A percentile compares a stretch with the other conserved stretches of the same genome.
These are phyloP conservation scores for Chrysolina oricalcia DNA, from an alignment of 2,888 invertebrate genomes.

Conservation along the genomic window DNA sequence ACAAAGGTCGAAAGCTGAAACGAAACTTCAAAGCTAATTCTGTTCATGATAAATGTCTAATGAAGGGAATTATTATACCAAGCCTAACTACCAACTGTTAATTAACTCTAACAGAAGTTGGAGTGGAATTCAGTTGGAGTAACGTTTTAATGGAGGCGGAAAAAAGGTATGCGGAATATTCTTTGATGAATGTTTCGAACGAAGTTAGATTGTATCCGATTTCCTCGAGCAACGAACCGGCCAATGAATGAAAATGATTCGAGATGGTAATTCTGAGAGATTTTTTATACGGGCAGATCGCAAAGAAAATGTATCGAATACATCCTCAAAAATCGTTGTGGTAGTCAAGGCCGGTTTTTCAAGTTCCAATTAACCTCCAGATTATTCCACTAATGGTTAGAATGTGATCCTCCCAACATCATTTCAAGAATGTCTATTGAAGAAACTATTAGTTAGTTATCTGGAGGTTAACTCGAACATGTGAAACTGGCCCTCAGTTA, in stretches of 20 bases:
- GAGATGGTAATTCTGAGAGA: neutral
- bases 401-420: too few species aligned
- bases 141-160: slow-evolving; percentile 31
- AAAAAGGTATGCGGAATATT: slow-evolving; percentile 25
- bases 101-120: slow-evolving; percentile 40
- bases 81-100: slow-evolving; percentile 37
- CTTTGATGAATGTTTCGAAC: slow-evolving; percentile 7
- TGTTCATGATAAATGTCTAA: slow-evolving; percentile 43
- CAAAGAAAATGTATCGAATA: too few species aligned
- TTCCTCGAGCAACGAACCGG: neutral
- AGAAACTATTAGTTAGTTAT: too few species aligned
- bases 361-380: too few species aligned
- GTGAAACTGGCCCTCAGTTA: too few species aligned
- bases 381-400: too few species aligned
- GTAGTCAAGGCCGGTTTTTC: too few species aligned
- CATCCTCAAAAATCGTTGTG: too few species aligned
- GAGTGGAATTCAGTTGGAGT: slow-evolving; percentile 30
- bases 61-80: slow-evolving; percentile 41
- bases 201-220: slow-evolving; percentile 14
- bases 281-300: too few species aligned
- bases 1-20: slow-evolving; percentile 29
- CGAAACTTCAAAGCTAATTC: slow-evolving; percentile 41
- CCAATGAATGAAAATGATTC: neutral
- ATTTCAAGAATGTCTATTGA: too few species aligned
- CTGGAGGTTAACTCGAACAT: too few species aligned